phyloP scores from a whole-genome alignment of 2,888 invertebrate species.

The Empis livida region DNA sequence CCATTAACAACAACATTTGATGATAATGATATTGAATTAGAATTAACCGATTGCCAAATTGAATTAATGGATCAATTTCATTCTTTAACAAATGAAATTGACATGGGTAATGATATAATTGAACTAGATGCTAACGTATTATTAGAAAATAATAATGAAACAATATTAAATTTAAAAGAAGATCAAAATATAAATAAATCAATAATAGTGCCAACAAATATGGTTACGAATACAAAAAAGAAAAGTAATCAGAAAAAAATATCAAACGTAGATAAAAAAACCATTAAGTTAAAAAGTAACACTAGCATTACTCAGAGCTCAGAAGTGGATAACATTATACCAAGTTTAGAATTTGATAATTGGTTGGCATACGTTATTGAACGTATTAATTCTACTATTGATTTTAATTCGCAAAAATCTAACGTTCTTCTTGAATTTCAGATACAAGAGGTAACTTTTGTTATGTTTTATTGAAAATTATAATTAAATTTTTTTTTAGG shows the following conservation, averaged over 20 bases:
- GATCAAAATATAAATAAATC: not conserved
- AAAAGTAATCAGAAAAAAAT: not conserved
- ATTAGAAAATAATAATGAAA: constrained; percentile 20
- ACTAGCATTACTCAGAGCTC: too few species aligned
- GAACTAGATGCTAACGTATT: constrained; percentile 14
- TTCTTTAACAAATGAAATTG: constrained; percentile 27
- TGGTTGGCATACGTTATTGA: constrained; percentile 70
- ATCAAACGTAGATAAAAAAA: not conserved
- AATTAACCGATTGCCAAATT: constrained; percentile 30
- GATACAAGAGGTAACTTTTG: constrained; percentile 44
- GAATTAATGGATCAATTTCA: constrained; percentile 33
- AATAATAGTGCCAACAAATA: too few species aligned
- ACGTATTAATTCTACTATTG: constrained; percentile 60
- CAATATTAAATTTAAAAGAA: not conserved
- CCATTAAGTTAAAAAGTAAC: not conserved
- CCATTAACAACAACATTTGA: constrained; percentile 7
- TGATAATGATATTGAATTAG: constrained; percentile 19
- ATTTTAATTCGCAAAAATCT: constrained; percentile 51
- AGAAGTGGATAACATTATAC: constrained; percentile 16
- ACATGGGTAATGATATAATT: constrained; percentile 26
- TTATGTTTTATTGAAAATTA: not conserved
- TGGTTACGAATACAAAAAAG: not conserved
- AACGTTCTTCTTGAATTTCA: constrained; percentile 55
- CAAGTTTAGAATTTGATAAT: constrained; percentile 41
- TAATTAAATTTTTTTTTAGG: constrained; percentile 27